Evolutionary conservation across 2,888 invertebrate species (phyloP), one percentile per base, ranked within the genome.

Genomic region (Eupithecia vulgata): DNA sequence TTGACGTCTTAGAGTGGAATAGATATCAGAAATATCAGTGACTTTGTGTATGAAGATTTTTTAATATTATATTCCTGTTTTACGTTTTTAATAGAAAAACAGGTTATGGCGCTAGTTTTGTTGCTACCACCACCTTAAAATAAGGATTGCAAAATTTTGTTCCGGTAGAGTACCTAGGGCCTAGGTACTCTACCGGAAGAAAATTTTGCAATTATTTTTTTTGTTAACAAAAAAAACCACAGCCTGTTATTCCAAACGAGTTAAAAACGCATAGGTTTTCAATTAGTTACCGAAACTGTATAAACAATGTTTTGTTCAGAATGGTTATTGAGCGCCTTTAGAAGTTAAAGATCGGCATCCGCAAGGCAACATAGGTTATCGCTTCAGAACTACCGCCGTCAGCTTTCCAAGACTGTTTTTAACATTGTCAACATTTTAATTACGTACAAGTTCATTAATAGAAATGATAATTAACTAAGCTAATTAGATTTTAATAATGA

Each of bases 341-440:
- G 1, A 30, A 59, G 59, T 30, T 52, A 30, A 12, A 59, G 70
- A 83, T 80, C 35, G 82, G 85, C 84, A 89, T 91, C 91, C 92
- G 90, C 88, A 82, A 90, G 81, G 88, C 82, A 87, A 91, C 91
- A 80, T 79, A 75, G 76, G 78, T 86, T 88, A 88, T 87, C 86
- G 74, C 79, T 79, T 80, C 77, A 73, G 40, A 80, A 84, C 57
- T 25, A 13, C 21, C 12, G 82, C 82, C 81, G 83, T 67, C 67
- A 77, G 77, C 57, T 25, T 78, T 76, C 72, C 64, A 64, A 67
- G 68, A 72, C 59, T 67, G 62, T 57, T 73, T 71, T 40, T 52
- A 65, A 67, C 69, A 71, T 79, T 70, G 64, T 69, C 76, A 70
- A 69, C 34, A 34, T 7, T 52, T 61, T 34, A 61, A 34, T 34